A percentile compares a stretch with the other conserved stretches of the same genome.
Evolutionary conservation across 2,888 invertebrate genomes (phyloP).

Genomic region (Epistrophe eligans): DNA sequence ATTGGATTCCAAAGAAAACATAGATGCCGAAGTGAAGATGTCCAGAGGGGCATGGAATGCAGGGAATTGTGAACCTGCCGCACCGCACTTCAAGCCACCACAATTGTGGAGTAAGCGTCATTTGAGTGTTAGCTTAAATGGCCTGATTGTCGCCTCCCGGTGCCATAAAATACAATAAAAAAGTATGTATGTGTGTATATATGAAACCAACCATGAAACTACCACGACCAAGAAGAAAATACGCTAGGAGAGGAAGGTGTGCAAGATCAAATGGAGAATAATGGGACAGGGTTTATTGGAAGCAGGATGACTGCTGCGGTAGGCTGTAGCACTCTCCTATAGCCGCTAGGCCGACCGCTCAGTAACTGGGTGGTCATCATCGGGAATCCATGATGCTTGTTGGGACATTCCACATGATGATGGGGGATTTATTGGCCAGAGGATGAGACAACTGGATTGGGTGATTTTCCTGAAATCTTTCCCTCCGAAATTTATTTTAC

Average conservation of each 20-base stretch:
- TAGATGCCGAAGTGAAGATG: conserved; percentile 49
- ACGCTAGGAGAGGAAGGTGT: conserved; percentile 28
- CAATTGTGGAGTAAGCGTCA: conserved; percentile 55
- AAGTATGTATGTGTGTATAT: conserved; percentile 29
- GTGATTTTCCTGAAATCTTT: conserved; percentile 46
- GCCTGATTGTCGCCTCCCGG: conserved; percentile 74
- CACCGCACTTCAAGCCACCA: conserved; percentile 1
- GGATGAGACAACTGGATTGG: conserved; percentile 37
- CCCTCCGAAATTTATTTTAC: conserved; percentile 64
- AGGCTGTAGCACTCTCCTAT: conserved; percentile 43
- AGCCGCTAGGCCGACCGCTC: conserved; percentile 45
- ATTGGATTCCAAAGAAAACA: conserved; percentile 76
- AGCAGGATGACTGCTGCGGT: conserved; percentile 58
- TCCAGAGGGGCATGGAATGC: conserved; percentile 10
- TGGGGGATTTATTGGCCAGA: conserved; percentile 65
- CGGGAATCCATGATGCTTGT: conserved; percentile 27
- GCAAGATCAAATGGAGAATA: conserved; percentile 68
- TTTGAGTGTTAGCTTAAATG: conserved; percentile 75
- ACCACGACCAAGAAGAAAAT: background rate
- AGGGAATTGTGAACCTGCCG: background rate
- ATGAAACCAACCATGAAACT: background rate
- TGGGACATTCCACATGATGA: conserved; percentile 58
- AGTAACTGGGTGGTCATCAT: conserved; percentile 71
- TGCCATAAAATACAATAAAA: conserved; percentile 65
- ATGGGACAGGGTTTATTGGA: conserved; percentile 63